Base-by-base conservation (phyloP, 2,888 invertebrate genomes). In the Dasypolia templi region DNA sequence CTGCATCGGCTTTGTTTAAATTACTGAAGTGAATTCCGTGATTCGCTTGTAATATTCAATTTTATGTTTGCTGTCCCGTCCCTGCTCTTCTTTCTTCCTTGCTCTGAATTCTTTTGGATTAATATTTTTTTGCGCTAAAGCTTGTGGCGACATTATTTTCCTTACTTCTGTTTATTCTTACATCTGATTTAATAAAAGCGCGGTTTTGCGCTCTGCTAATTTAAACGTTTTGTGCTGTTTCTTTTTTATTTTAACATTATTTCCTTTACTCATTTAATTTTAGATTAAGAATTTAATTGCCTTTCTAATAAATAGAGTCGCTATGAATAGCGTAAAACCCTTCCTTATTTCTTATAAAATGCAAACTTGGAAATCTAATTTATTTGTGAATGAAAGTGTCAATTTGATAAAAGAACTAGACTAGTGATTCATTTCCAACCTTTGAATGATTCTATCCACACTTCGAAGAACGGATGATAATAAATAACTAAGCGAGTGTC, bases 1-100 rank as follows among this genome's bases (percentile, higher is more conserved):
- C 91, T 91, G 92, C 91, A 93, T 93, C 92, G 92, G 92, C 93
- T 93, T 94, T 94, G 93, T 95, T 95, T 94, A 94, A 95, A 95
- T 94, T 94, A 94, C 93, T 90, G 88, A 90, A 93, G 93, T 92
- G 91, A 93, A 93, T 92, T 93, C 89, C 89, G 92, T 92, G 94
- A 94, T 94, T 94, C 89, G 87, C 89, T 91, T 91, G 92, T 92
- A 90, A 93, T 93, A 92, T 92, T 92, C 89, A 89, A 91, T 91
- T 91, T 91, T 88, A 90, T 87, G 87, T 89, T 86, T 85, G 87
- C 84, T 79, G 74, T 72, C 78, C 75, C 81, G 74, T 72, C 78
- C 75, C 81, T 79, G 83, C 84, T 86, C 86, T 85, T 84, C 74
- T 75, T 87, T 86, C 69, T 73, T 68, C 85, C 70, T 70, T 56